Evolutionary conservation across 2,797 vertebrate species (phyloP).

Genomic region (Morelia viridis): DNA sequence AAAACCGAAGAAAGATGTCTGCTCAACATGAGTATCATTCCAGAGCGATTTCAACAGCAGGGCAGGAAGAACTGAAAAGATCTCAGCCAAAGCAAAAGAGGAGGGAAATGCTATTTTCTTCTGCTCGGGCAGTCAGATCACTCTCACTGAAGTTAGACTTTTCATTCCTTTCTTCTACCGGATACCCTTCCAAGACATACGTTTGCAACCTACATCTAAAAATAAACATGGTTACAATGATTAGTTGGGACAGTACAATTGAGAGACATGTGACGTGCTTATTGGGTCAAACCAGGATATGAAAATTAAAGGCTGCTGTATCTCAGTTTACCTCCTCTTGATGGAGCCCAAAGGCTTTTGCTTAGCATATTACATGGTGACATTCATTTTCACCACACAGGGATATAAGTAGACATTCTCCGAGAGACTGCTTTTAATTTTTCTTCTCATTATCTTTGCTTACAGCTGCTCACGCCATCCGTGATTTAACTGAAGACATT

Average conservation of each 20-base stretch:
- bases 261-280: background rate
- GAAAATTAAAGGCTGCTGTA: constrained; percentile 16
- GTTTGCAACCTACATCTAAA: background rate
- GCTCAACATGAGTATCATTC: background rate
- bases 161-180: background rate
- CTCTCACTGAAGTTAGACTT: background rate
- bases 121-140: background rate
- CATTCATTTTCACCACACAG: constrained; percentile 35
- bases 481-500: constrained; percentile 68
- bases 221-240: background rate
- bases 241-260: background rate
- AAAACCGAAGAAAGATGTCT: background rate
- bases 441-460: constrained; percentile 58
- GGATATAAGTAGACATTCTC: constrained; percentile 33
- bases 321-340: constrained; percentile 56
- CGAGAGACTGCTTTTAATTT: constrained; percentile 52
- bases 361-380: background rate
- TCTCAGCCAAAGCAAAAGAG: background rate
- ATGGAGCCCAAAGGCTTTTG: constrained; percentile 60
- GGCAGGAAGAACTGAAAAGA: background rate
- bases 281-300: constrained; percentile 8
- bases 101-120: background rate
- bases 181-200: background rate
- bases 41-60: background rate
- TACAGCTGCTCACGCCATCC: constrained; percentile 70